Percentiles rank a stretch among this genome's conserved stretches.
These are phyloP conservation scores for Phymorhynchus buccinoides DNA, from an alignment of 1,140 invertebrate genomes.

Conservation along the genomic window DNA sequence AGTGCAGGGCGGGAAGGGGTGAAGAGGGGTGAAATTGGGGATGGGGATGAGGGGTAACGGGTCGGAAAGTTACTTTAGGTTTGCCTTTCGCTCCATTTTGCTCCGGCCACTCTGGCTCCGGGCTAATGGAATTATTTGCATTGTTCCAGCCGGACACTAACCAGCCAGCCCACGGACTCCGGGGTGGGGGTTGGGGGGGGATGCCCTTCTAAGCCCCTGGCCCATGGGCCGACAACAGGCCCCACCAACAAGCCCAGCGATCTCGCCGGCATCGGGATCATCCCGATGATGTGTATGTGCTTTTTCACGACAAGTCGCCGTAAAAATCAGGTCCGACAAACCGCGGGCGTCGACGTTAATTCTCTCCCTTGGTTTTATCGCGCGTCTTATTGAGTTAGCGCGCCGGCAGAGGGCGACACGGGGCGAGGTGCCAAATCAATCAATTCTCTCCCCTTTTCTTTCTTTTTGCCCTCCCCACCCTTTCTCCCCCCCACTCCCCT, in stretches of 20 bases:
- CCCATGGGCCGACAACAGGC: too few species aligned
- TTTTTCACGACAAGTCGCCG: conserved; percentile 25
- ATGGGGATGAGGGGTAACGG: too few species aligned
- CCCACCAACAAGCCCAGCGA: neutral
- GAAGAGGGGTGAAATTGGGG: too few species aligned
- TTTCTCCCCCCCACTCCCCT: too few species aligned
- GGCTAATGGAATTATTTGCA: conserved; percentile 5
- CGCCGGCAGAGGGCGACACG: neutral
- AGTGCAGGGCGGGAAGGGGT: too few species aligned
- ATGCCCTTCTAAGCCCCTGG: neutral
- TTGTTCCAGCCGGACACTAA: neutral
- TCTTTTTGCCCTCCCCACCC: too few species aligned
- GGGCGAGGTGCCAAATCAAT: conserved; percentile 30
- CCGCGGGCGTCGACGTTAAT: conserved; percentile 35
- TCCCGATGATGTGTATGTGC: conserved; percentile 23
- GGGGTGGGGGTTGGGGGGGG: neutral
- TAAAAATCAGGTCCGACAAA: conserved; percentile 36
- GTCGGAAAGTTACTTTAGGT: too few species aligned
- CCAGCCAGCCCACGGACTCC: neutral
- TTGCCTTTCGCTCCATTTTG: neutral
- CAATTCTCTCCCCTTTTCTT: neutral
- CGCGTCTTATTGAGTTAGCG: conserved; percentile 34
- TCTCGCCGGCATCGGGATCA: neutral
- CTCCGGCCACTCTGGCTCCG: neutral
- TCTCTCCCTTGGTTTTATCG: conserved; percentile 34